Conservation (phyloP, 2,113 vertebrate genomes). For the Marmota monax region DNA sequence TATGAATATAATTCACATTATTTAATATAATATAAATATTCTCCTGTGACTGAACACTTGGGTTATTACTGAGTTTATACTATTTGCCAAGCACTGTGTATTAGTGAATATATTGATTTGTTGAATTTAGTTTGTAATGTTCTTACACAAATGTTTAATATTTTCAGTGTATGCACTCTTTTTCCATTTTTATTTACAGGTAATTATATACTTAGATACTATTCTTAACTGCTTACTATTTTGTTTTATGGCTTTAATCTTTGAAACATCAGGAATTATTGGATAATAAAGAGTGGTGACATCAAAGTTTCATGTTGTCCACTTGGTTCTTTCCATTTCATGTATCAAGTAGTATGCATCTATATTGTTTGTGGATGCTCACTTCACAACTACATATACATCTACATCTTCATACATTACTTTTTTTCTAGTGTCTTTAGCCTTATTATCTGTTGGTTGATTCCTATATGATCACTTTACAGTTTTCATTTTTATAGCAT, state of each 20-base stretch:
- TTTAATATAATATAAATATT: not conserved
- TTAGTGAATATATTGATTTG: not conserved
- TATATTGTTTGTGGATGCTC: not conserved
- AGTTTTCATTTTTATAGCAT: constrained; percentile 17
- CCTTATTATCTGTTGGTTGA: constrained; percentile 12
- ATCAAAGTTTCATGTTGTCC: not conserved
- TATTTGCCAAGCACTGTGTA: not conserved
- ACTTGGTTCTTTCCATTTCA: not conserved
- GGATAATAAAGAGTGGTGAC: not conserved
- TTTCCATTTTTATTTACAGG: not conserved
- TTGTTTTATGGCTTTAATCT: not conserved
- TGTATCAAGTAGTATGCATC: not conserved
- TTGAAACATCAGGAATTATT: not conserved
- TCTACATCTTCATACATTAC: not conserved
- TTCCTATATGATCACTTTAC: not conserved
- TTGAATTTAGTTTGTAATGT: not conserved
- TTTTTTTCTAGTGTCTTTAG: not conserved
- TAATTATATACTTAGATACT: not conserved
- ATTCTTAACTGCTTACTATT: not conserved
- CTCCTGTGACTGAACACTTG: not conserved
- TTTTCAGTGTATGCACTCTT: not conserved
- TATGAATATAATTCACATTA: not conserved
- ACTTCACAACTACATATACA: not conserved
- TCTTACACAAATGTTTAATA: not conserved
- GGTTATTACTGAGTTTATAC: not conserved